Base-by-base conservation (phyloP, 2,113 vertebrate genomes). In the Helogale parvula region DNA sequence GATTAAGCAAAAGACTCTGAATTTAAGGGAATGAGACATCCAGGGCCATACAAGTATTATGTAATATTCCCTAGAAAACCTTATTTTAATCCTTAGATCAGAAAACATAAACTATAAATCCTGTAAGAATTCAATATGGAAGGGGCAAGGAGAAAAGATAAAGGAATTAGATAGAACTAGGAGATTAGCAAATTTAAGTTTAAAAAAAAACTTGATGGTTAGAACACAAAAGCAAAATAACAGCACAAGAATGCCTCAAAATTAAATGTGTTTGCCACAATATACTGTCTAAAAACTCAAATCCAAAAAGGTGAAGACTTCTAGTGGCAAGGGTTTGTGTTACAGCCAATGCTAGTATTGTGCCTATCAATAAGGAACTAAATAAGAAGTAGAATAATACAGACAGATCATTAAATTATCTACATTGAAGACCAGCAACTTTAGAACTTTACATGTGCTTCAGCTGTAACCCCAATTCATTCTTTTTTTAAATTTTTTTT, bases 101-200 rank as follows among this genome's bases (percentile, higher is more conserved):
- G 72, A 86, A 90, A 93, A 96, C 77, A 65, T 47, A 84, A 82
- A 50, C n/a, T 27, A 88, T 33, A 97, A 93, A 87, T 93, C 54
- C 31, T 33, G 2, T 69, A 63, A 93, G 54, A 83, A 72, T 11
- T 87, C 66, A 68, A 31, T 80, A 54, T 1, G 7, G 23, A 15
- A 17, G 9, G 3, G 23, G 10, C 12, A 52, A 47, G 35, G 14
- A 16, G 11, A 74, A 38, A 33, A 74, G 69, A 82, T 47, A 77
- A 84, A 91, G 19, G 27, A 95, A 91, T 47, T 19, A 72, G 15
- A 93, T 0, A 92, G 54, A 82, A 88, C 21, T n/a, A 74, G 27
- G 71, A 91, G 41, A 71, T 0, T 12, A 23, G 31, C 21, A 86
- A 69, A 19, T 66, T 65, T 5, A 65, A 72, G 27, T 33, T 84